These are phyloP conservation scores for Palaemon carinicauda DNA, from an alignment of 1,140 invertebrate species.

Conservation along the genomic window DNA sequence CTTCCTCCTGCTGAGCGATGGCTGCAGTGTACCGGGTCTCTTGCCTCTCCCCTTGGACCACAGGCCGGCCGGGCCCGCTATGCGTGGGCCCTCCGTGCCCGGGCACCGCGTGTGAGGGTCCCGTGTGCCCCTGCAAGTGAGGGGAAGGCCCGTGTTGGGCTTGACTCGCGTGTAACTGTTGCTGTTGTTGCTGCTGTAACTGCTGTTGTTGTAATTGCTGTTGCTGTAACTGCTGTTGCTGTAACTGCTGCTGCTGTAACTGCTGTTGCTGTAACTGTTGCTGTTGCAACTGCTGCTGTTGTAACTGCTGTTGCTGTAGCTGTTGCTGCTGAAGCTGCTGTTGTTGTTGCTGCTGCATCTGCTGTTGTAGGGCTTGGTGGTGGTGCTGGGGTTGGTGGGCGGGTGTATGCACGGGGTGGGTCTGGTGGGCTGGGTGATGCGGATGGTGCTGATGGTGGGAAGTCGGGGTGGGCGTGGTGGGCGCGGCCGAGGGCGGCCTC, in stretches of 20 bases:
- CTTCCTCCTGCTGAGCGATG: conserved; percentile 57
- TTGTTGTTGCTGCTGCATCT: neutral
- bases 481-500: conserved; percentile 23
- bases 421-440: conserved; percentile 31
- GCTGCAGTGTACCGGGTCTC: conserved; percentile 55
- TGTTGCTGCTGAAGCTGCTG: conserved; percentile 6
- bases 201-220: conserved; percentile 29
- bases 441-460: conserved; percentile 50
- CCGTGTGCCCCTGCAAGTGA: conserved; percentile 37
- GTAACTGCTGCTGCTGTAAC: conserved; percentile 11
- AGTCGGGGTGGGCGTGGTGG: conserved; percentile 49
- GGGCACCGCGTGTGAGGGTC: neutral
- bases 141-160: conserved; percentile 9
- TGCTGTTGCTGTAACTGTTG: conserved; percentile 20
- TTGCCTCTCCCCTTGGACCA: conserved; percentile 21
- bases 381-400: conserved; percentile 39
- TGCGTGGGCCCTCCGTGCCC: conserved; percentile 39
- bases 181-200: neutral
- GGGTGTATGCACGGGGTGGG: conserved; percentile 27
- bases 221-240: conserved; percentile 22
- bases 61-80: conserved; percentile 41
- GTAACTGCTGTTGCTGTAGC: conserved; percentile 19
- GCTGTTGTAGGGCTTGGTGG: conserved; percentile 35
- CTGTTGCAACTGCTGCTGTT: conserved; percentile 22
- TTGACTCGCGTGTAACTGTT: conserved; percentile 30